These are phyloP conservation scores for Philopotamus ludificatus DNA, from an alignment of 1,140 invertebrate genomes.

Conservation along the genomic window DNA sequence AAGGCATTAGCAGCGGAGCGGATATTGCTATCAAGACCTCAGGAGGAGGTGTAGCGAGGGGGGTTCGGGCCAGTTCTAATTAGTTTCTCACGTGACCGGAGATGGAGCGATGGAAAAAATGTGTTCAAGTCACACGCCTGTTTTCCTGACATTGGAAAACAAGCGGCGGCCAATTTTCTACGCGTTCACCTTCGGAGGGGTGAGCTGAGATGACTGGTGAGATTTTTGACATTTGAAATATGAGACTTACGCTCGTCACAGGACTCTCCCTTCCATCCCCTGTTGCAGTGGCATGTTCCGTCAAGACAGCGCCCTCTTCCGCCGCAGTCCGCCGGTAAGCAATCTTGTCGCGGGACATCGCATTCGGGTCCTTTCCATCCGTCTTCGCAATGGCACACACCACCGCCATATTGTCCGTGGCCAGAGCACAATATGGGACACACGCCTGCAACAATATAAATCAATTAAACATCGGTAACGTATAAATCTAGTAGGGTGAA, in stretches of 20 bases:
- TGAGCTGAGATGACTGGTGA: conserved; percentile 27
- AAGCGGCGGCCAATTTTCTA: conserved; percentile 16
- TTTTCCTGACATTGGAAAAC: conserved; percentile 2
- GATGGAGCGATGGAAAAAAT: conserved; percentile 33
- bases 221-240: conserved; percentile 12
- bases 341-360: conserved; percentile 86
- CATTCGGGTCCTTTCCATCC: conserved; percentile 97
- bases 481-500: too few species aligned
- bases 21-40: conserved; percentile 41
- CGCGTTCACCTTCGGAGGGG: conserved; percentile 15
- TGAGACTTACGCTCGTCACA: conserved; percentile 76
- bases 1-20: conserved; percentile 38
- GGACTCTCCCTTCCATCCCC: conserved; percentile 84
- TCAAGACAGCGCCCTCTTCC: conserved; percentile 86
- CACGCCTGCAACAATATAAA: conserved; percentile 71
- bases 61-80: conserved; percentile 40
- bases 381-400: conserved; percentile 93
- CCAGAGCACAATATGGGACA: conserved; percentile 96
- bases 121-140: conserved; percentile 31
- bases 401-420: conserved; percentile 93
- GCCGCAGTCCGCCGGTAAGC: conserved; percentile 89
- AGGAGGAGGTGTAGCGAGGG: too few species aligned
- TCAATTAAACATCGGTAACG: too few species aligned
- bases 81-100: conserved; percentile 41
- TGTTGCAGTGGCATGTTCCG: conserved; percentile 85